A percentile compares a stretch with the other conserved stretches of the same genome.
Conservation (phyloP, 2,113 vertebrate species). For the Zapus hudsonius region DNA sequence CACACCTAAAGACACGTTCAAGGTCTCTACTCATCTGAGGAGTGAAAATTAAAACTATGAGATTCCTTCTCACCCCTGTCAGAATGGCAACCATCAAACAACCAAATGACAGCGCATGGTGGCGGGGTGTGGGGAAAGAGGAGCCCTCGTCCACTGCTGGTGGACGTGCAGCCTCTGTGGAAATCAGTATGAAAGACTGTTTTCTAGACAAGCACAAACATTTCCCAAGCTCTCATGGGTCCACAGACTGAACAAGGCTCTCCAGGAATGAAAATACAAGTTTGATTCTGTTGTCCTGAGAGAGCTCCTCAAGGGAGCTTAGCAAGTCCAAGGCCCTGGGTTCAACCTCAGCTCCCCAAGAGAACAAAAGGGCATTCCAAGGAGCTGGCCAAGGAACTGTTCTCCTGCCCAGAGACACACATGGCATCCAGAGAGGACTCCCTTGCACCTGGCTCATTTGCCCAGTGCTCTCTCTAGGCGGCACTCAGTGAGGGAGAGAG, state of each 20-base stretch:
- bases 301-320: background rate
- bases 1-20: too few relatives aligned
- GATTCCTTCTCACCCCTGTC: too few relatives aligned
- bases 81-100: too few relatives aligned
- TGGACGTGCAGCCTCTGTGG: too few relatives aligned
- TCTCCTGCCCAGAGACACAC: background rate
- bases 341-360: background rate
- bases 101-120: too few relatives aligned
- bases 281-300: background rate
- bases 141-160: too few relatives aligned
- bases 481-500: background rate
- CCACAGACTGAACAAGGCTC: background rate
- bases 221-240: background rate
- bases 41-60: too few relatives aligned
- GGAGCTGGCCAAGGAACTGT: background rate
- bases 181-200: background rate
- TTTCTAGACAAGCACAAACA: background rate
- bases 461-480: background rate
- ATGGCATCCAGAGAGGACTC: background rate
- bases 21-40: too few relatives aligned
- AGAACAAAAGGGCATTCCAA: background rate
- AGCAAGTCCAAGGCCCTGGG: background rate
- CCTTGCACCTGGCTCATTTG: background rate
- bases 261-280: background rate
- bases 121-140: too few relatives aligned